Conservation (phyloP, 1,140 invertebrate species). For the Drosophila punjabiensis region DNA sequence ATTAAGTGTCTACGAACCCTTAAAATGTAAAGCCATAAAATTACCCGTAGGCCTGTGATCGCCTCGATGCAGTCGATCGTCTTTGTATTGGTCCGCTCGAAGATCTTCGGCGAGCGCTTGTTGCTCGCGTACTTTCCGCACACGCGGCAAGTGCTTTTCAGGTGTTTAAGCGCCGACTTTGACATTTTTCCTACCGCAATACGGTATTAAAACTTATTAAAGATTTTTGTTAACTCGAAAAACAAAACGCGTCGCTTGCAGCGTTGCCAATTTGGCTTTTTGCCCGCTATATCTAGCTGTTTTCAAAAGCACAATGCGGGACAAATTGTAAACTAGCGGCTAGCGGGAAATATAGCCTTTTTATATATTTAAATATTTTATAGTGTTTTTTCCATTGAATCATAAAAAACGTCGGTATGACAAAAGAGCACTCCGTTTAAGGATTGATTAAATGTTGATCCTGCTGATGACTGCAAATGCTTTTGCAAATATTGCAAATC, state of each 20-base stretch:
- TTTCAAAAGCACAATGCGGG: too few species aligned
- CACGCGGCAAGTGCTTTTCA: conserved; percentile 69
- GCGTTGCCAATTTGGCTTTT: too few species aligned
- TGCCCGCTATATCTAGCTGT: too few species aligned
- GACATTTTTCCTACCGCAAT: conserved; percentile 54
- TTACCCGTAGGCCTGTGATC: conserved; percentile 66
- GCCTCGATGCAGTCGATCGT: conserved; percentile 61
- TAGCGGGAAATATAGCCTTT: too few species aligned
- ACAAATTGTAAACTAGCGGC: too few species aligned
- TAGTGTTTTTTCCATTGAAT: too few species aligned
- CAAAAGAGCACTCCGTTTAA: too few species aligned
- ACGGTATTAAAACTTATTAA: conserved; percentile 40
- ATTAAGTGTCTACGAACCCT: neutral
- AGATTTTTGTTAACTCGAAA: conserved; percentile 41
- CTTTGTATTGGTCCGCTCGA: conserved; percentile 63
- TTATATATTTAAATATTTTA: too few species aligned
- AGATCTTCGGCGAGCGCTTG: conserved; percentile 66
- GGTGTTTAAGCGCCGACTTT: conserved; percentile 62
- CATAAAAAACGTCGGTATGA: too few species aligned
- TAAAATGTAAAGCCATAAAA: neutral
- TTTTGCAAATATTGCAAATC: too few species aligned
- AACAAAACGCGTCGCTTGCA: conserved; percentile 69
- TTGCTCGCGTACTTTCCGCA: conserved; percentile 71
- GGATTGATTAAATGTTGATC: too few species aligned
- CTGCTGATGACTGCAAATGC: too few species aligned